Conservation (phyloP, 2,888 invertebrate genomes). For the Oscheius sp. region DNA sequence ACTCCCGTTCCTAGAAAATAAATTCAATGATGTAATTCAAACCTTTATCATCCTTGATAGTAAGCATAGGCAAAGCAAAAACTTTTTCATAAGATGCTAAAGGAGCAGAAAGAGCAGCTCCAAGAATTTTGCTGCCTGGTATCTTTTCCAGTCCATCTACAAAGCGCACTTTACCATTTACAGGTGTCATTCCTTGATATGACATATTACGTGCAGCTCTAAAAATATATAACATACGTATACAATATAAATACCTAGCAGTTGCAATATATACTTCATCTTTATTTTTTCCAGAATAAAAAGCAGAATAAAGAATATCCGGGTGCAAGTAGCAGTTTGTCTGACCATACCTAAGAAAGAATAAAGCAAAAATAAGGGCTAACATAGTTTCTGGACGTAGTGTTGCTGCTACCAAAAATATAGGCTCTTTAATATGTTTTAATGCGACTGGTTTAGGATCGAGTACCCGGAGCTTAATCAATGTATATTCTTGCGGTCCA, state of each 20-base stretch:
- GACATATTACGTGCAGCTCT: slow-evolving; percentile 93
- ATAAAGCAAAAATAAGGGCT: too few species aligned
- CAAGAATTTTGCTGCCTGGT: slow-evolving; percentile 79
- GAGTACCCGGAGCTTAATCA: slow-evolving; percentile 86
- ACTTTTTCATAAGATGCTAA: slow-evolving; percentile 84
- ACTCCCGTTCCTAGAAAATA: slow-evolving; percentile 84
- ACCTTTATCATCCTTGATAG: slow-evolving; percentile 94
- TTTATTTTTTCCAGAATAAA: slow-evolving; percentile 76
- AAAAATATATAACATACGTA: slow-evolving; percentile 1
- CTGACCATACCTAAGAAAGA: slow-evolving; percentile 88
- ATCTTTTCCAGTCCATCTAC: slow-evolving; percentile 74
- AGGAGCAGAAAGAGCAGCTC: slow-evolving; percentile 85
- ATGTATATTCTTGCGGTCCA: slow-evolving; percentile 95
- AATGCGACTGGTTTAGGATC: slow-evolving; percentile 78
- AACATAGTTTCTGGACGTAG: slow-evolving; percentile 96
- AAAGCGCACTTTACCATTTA: slow-evolving; percentile 82
- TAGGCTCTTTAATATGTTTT: slow-evolving; percentile 73
- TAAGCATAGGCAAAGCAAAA: slow-evolving; percentile 95
- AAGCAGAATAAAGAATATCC: slow-evolving; percentile 85
- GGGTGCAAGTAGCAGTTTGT: slow-evolving; percentile 98
- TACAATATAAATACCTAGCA: slow-evolving; percentile 47
- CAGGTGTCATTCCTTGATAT: slow-evolving; percentile 87
- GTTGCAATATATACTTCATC: slow-evolving; percentile 87
- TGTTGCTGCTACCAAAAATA: slow-evolving; percentile 94
- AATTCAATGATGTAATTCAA: neutral